Conservation (phyloP, 2,113 vertebrate genomes). For the Naja naja region DNA sequence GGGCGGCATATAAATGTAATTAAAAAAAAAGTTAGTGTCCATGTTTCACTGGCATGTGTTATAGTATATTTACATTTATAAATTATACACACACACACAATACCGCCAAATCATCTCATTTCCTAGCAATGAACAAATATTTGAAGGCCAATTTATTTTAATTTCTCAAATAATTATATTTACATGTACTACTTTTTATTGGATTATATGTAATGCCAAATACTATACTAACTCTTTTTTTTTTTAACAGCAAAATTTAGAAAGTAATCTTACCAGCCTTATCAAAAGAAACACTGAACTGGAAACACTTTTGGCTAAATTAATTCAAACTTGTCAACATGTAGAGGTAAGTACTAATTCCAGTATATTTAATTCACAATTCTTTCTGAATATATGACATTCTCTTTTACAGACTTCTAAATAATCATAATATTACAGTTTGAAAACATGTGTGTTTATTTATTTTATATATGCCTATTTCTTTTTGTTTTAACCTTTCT, state of each 20-base stretch:
- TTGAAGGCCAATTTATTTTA: not conserved
- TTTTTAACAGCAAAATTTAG: conserved; percentile 88
- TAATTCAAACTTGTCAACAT: conserved; percentile 97
- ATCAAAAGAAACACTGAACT: conserved; percentile 98
- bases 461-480: not conserved
- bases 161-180: not conserved
- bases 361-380: not conserved
- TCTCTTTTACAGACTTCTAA: not conserved
- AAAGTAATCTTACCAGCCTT: conserved; percentile 92
- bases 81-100: too few relatives aligned
- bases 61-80: too few relatives aligned
- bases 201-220: conserved; percentile 26
- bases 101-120: too few relatives aligned
- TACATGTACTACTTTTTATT: not conserved
- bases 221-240: conserved; percentile 34
- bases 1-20: too few relatives aligned
- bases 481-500: not conserved
- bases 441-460: not conserved
- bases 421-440: not conserved
- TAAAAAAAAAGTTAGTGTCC: too few relatives aligned
- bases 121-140: not conserved
- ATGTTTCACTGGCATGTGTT: too few relatives aligned
- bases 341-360: conserved; percentile 87
- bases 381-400: conserved; percentile 4
- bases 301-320: conserved; percentile 94